phyloP scores from a whole-genome alignment of 2,888 invertebrate species.

The Apotomis turbidana region DNA sequence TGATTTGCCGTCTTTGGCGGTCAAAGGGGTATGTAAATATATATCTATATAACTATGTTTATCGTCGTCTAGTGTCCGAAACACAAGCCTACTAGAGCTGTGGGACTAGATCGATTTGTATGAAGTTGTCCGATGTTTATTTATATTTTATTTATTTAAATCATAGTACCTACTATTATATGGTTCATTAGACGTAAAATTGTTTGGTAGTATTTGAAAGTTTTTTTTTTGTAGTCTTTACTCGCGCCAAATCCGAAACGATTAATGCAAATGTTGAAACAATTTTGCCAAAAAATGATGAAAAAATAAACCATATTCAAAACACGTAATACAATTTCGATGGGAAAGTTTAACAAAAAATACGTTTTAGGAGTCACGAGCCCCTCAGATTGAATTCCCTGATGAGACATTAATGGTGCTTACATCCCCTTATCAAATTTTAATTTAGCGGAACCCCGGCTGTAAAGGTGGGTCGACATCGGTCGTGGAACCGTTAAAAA shows the following conservation, averaged over 20 bases:
- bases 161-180: no score
- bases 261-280: background rate
- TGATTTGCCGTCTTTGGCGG: no score
- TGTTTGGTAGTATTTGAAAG: no score
- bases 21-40: no score
- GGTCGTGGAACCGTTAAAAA: background rate
- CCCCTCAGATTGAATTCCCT: slow-evolving; percentile 12
- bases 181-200: no score
- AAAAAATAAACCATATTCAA: background rate
- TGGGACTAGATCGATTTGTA: no score
- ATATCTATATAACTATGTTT: no score
- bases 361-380: slow-evolving; percentile 6
- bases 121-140: no score
- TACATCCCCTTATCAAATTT: slow-evolving; percentile 30
- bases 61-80: no score
- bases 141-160: no score
- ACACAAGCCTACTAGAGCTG: no score
- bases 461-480: background rate
- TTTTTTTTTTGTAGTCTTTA: background rate
- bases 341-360: slow-evolving; percentile 2
- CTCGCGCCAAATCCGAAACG: background rate
- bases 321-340: slow-evolving; percentile 3
- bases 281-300: background rate
- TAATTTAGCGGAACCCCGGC: slow-evolving; percentile 8
- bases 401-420: slow-evolving; percentile 22